These are phyloP conservation scores for Ahaetulla prasina DNA, from an alignment of 2,113 vertebrate species.

Conservation along the genomic window DNA sequence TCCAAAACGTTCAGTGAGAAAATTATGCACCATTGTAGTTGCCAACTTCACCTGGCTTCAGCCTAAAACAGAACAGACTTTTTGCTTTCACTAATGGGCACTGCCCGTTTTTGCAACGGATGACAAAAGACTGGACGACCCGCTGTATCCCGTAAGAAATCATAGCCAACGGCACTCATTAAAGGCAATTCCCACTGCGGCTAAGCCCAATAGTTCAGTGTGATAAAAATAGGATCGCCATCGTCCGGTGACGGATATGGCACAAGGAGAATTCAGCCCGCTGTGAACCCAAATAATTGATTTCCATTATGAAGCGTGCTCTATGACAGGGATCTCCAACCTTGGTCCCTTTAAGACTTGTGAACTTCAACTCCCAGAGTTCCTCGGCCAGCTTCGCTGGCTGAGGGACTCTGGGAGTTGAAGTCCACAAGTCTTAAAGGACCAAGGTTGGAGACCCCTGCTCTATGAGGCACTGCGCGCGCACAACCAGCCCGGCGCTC, in stretches of 20 bases:
- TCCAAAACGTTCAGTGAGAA: not conserved
- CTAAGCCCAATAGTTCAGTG: not conserved
- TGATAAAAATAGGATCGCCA: too few relatives aligned
- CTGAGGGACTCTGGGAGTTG: too few relatives aligned
- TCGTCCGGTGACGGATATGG: too few relatives aligned
- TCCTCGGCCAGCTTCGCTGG: too few relatives aligned
- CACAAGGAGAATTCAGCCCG: not conserved
- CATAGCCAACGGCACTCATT: not conserved
- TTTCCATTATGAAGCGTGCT: not conserved
- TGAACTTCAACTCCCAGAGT: too few relatives aligned
- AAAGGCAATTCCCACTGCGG: not conserved
- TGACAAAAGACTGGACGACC: not conserved
- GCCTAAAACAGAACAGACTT: not conserved
- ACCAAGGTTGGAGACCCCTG: too few relatives aligned
- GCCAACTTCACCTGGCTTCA: not conserved
- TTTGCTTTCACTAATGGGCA: not conserved
- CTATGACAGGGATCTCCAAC: too few relatives aligned
- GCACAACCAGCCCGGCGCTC: not conserved
- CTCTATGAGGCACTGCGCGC: not conserved
- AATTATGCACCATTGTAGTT: not conserved
- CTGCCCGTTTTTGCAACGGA: not conserved
- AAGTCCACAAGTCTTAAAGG: too few relatives aligned
- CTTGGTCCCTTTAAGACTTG: too few relatives aligned
- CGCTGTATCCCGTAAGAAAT: not conserved
- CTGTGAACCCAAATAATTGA: not conserved